A percentile compares a stretch with the other conserved stretches of the same genome.
These are phyloP conservation scores for Hirtodrosophila histrioides DNA, from an alignment of 2,888 invertebrate species.

Conservation along the genomic window DNA sequence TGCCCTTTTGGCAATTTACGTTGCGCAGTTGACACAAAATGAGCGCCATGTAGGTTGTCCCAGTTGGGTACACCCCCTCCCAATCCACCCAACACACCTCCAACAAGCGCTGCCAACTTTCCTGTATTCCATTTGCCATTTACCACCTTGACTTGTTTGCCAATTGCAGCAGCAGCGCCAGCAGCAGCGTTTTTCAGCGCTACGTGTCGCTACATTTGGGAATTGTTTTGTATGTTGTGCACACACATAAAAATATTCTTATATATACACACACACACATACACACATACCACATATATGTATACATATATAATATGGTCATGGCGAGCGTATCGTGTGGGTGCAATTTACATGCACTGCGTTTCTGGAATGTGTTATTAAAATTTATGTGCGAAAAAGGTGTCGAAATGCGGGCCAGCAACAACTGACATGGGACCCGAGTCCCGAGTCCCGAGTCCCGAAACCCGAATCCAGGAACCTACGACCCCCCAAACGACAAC, in stretches of 20 bases:
- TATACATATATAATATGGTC: conserved; percentile 30
- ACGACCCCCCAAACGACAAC: conserved; percentile 30
- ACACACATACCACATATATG: background rate
- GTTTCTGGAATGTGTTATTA: conserved; percentile 71
- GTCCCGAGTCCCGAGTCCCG: conserved; percentile 5
- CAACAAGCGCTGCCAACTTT: conserved; percentile 5
- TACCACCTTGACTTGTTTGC: conserved; percentile 76
- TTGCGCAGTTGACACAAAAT: conserved; percentile 70
- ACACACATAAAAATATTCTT: conserved; percentile 35
- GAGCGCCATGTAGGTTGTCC: conserved; percentile 64
- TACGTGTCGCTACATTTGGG: conserved; percentile 73
- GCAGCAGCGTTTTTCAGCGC: conserved; percentile 43
- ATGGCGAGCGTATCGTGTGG: conserved; percentile 46
- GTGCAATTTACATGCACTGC: conserved; percentile 62
- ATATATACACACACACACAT: background rate
- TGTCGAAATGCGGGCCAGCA: conserved; percentile 62
- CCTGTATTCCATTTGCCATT: conserved; percentile 54
- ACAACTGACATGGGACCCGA: conserved; percentile 41
- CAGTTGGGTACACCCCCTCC: conserved; percentile 37
- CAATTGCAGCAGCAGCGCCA: conserved; percentile 60
- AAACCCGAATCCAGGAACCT: background rate
- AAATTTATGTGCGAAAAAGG: conserved; percentile 73
- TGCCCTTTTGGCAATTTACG: conserved; percentile 58
- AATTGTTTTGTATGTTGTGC: conserved; percentile 67
- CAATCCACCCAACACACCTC: background rate